Base-by-base conservation (phyloP, 2,797 vertebrate species). In the Gephyroberyx darwinii region DNA sequence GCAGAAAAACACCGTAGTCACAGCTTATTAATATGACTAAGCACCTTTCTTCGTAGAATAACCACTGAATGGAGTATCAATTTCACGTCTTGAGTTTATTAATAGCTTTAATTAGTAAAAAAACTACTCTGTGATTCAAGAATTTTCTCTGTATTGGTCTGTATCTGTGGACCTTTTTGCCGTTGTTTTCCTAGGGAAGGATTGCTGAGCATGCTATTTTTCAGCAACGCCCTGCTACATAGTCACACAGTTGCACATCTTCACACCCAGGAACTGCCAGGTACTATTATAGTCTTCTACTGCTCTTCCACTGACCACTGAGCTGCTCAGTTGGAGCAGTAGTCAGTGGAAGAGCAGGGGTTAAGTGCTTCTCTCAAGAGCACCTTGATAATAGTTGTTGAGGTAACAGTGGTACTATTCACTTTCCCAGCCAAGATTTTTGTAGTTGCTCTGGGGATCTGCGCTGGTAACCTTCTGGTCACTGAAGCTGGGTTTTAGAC, bases 281-380 rank as follows among this genome's bases (percentile, higher is more conserved):
- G 39, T 22, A 71, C 51, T 59, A 48, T 76, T 61, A 54, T 37
- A 69, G 37, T 47, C 22, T 65, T 84, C 82, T 68, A 75, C 53
- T 77, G 66, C 64, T 64, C 22, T 43, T 69, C 55, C 69, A 53
- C 52, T 65, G 74, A 71, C 50, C 70, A 71, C 74, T 82, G 79
- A 39, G 74, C 54, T 81, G 82, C 76, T 75, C 45, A 70, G 72
- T 70, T 68, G 65, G 66, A 81, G 62, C 76, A 71, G 77, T 56
- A 68, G 65, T n/a, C n/a, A n/a, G n/a, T n/a, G n/a, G n/a, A n/a
- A n/a, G n/a, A n/a, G n/a, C n/a, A n/a, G 70, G 69, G 67, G 70
- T 77, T 58, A 69, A 84, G 48, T 70, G 65, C 43, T 47, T 83
- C 56, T 78, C 69, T 84, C 69, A 80, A 83, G 77, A 87, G 77